Evolutionary conservation across 2,113 vertebrate genomes (phyloP).

Genomic region (Sylvilagus bachmani): DNA sequence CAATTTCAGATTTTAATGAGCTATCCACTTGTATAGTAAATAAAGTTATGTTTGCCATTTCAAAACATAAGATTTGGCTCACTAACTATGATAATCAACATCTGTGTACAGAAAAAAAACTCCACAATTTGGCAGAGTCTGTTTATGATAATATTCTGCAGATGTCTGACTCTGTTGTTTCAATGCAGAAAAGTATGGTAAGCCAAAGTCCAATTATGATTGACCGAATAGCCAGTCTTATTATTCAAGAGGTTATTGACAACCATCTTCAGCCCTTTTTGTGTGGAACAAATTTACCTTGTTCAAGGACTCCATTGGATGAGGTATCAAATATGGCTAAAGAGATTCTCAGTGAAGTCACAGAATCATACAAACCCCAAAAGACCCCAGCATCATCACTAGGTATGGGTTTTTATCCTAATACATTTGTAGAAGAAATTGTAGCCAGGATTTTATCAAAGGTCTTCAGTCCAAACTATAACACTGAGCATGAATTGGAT

Average conservation of each 20-base stretch:
- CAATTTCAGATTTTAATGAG: slow-evolving; percentile 57
- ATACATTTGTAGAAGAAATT: slow-evolving; percentile 55
- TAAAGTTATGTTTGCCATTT: slow-evolving; percentile 63
- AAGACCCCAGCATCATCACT: not conserved
- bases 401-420: slow-evolving; percentile 40
- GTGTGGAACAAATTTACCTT: not conserved
- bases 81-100: slow-evolving; percentile 36
- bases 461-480: slow-evolving; percentile 21
- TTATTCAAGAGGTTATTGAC: slow-evolving; percentile 67
- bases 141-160: slow-evolving; percentile 65
- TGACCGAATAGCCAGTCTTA: slow-evolving; percentile 20
- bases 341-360: slow-evolving; percentile 55
- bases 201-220: slow-evolving; percentile 45
- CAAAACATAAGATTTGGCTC: slow-evolving; percentile 67
- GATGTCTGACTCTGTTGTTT: not conserved
- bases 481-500: slow-evolving; percentile 32
- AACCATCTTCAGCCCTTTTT: slow-evolving; percentile 58
- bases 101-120: not conserved
- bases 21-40: slow-evolving; percentile 31
- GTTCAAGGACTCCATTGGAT: not conserved
- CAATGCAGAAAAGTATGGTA: slow-evolving; percentile 53
- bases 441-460: slow-evolving; percentile 50
- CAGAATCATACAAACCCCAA: slow-evolving; percentile 3
- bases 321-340: slow-evolving; percentile 62
- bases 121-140: slow-evolving; percentile 60